Evolutionary conservation across 2,113 vertebrate species (phyloP).

Genomic region (Nothobranchius furzeri): DNA sequence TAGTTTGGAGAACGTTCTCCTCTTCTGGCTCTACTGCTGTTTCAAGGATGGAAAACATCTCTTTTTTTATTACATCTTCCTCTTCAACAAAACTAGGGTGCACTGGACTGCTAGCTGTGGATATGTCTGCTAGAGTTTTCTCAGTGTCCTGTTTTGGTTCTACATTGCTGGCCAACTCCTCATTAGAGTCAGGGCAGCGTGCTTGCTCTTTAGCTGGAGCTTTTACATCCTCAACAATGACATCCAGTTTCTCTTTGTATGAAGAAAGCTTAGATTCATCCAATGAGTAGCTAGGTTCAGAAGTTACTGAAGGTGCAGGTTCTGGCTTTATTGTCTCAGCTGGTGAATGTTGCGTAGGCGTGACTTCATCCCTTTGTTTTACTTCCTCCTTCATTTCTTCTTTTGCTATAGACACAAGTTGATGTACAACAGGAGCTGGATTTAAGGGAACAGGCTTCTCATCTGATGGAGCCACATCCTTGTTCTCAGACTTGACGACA

Average conservation of each 20-base stretch:
- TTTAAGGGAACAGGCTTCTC: slow-evolving; percentile 40
- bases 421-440: slow-evolving; percentile 27
- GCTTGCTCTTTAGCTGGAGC: slow-evolving; percentile 63
- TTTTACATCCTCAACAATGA: slow-evolving; percentile 60
- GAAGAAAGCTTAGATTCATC: slow-evolving; percentile 40
- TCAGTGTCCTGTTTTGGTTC: slow-evolving; percentile 78
- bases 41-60: slow-evolving; percentile 50
- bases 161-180: slow-evolving; percentile 72
- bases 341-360: slow-evolving; percentile 39
- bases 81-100: slow-evolving; percentile 68
- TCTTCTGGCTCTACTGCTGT: slow-evolving; percentile 48
- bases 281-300: slow-evolving; percentile 16
- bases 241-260: slow-evolving; percentile 61
- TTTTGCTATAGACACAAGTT: slow-evolving; percentile 38
- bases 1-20: slow-evolving; percentile 66
- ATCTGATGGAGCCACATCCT: slow-evolving; percentile 53
- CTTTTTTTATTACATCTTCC: slow-evolving; percentile 72
- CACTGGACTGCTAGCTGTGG: slow-evolving; percentile 55
- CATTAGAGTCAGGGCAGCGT: slow-evolving; percentile 75
- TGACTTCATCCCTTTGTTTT: slow-evolving; percentile 52
- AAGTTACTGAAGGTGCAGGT: slow-evolving; percentile 28
- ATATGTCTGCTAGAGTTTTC: slow-evolving; percentile 41
- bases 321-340: slow-evolving; percentile 62
- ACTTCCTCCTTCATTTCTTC: slow-evolving; percentile 79
- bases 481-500: slow-evolving; percentile 28